phyloP scores from a whole-genome alignment of 2,113 vertebrate genomes.

The Pteronura brasiliensis region DNA sequence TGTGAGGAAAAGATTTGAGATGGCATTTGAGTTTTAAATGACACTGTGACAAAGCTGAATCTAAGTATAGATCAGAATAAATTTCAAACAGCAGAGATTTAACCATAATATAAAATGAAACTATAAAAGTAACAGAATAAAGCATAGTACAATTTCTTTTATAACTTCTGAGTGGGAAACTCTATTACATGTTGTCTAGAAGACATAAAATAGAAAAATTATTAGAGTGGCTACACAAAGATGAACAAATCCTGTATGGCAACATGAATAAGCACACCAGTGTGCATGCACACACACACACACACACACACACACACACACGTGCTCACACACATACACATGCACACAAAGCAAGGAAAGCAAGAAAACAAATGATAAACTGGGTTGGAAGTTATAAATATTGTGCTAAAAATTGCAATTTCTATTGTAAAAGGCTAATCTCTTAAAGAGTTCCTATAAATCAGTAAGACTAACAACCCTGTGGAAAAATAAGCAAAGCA shows the following conservation, averaged over 20 bases:
- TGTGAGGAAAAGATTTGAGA: not conserved
- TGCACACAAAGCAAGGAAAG: not conserved
- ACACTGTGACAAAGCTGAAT: not conserved
- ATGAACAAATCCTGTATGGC: not conserved
- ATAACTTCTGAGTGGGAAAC: not conserved
- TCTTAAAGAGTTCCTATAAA: not conserved
- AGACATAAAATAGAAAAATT: not conserved
- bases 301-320: not conserved
- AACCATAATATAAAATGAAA: not conserved
- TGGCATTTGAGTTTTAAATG: not conserved
- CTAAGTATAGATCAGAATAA: not conserved
- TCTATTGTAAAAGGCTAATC: not conserved
- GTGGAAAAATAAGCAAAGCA: not conserved
- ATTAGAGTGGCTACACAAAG: not conserved
- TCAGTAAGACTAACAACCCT: not conserved
- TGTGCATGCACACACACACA: too few relatives aligned
- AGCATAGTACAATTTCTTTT: not conserved
- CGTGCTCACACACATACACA: not conserved
- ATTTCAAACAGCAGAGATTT: constrained; percentile 11
- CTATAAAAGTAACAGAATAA: not conserved
- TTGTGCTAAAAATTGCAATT: not conserved
- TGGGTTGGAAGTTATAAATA: constrained; percentile 17
- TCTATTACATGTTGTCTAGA: not conserved
- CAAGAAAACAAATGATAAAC: not conserved
- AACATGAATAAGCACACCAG: not conserved